Evolutionary conservation across 1,140 invertebrate species (phyloP), one percentile per base, ranked within the genome.

Genomic region (Dendrolimus kikuchii): DNA sequence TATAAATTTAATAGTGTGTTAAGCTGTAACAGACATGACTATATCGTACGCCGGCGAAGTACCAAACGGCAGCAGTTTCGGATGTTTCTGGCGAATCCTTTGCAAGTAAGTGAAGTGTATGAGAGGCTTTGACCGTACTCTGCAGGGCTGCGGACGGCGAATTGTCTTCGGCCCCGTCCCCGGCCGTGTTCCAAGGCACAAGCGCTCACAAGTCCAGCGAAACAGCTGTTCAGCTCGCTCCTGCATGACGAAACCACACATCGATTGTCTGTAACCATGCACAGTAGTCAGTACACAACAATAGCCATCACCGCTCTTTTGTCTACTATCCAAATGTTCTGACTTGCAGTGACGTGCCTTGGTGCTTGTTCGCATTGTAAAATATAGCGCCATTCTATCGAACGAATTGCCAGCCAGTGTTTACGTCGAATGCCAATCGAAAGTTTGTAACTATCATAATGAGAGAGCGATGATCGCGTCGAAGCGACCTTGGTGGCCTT

Each of bases 31-130:
- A 71, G 64, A 74, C 61, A 96, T 96, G 95, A 96, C 94, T 64
- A 92, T 96, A 64, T 95, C 94, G 40, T 96, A 96, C 88, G 94
- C 93, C 62, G 93, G 93, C 73, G 92, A 95, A 88, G 95, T 96
- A 70, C 94, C 94, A 56, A 96, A 96, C 81, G 94, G 94, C 74
- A 95, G 94, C 89, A 95, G 92, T 86, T 96, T 96, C 78, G 95
- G 95, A 74, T 95, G 94, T 87, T 96, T 96, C 88, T 95, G 94
- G 93, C 92, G 91, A 83, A 95, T 95, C 80, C 89, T 95, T 61
- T 89, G 89, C 88, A 95, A 94, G 94, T 95, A 86, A 94, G 93
- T 93, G 46, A 8, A 47, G 39, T 46, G 39, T 46, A 56, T 61
- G 49, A 41, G 56, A 53, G 59, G 53, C 60, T 59, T 58, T 57